phyloP scores from a whole-genome alignment of 1,140 invertebrate species.

The Armadillidium nasatum region DNA sequence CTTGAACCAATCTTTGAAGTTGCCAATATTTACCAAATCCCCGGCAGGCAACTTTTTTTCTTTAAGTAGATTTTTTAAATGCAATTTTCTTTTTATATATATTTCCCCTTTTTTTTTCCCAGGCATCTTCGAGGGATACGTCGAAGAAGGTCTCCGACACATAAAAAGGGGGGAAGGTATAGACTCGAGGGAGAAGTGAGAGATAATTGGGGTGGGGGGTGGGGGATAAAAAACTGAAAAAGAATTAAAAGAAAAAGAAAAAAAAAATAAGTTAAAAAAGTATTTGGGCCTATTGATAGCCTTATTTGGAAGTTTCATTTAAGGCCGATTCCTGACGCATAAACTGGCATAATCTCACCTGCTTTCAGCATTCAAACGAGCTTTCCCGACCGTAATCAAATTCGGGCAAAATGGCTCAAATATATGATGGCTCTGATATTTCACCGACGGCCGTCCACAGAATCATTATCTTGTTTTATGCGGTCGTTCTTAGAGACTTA shows the following conservation, averaged over 20 bases:
- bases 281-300: background rate
- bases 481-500: slow-evolving; percentile 42
- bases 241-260: background rate
- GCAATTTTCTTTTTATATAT: slow-evolving; percentile 9
- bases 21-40: slow-evolving; percentile 12
- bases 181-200: background rate
- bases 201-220: background rate
- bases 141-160: background rate
- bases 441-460: slow-evolving; percentile 34
- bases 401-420: slow-evolving; percentile 40
- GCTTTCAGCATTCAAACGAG: slow-evolving; percentile 12
- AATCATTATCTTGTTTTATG: slow-evolving; percentile 43
- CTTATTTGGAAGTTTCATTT: slow-evolving; percentile 10
- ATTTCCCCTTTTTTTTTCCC: background rate
- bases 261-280: background rate
- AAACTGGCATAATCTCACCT: slow-evolving; percentile 3
- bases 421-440: slow-evolving; percentile 43
- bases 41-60: slow-evolving; percentile 8
- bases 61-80: slow-evolving; percentile 10
- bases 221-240: background rate
- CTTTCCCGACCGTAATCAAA: slow-evolving; percentile 40
- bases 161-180: background rate
- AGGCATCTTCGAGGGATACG: slow-evolving; percentile 4
- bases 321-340: slow-evolving; percentile 3
- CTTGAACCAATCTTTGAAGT: slow-evolving; percentile 12